These are phyloP conservation scores for Saturnia pavonia DNA, from an alignment of 2,888 invertebrate genomes.

Conservation along the genomic window DNA sequence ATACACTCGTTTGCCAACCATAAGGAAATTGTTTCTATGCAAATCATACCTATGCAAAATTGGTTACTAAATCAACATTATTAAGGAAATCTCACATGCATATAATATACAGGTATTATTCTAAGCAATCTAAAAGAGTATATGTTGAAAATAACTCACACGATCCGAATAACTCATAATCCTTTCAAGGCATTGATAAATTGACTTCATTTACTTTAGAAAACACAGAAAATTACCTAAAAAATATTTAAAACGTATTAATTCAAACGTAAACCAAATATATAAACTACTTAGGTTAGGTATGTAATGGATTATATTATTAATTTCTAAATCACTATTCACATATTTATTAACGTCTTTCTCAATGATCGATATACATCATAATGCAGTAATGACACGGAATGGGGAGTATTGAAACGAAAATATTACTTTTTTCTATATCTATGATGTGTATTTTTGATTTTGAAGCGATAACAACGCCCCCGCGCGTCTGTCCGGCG, in stretches of 20 bases:
- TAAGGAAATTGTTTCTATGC: neutral
- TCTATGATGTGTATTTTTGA: conserved; percentile 2
- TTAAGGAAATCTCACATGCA: neutral
- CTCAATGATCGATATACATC: neutral
- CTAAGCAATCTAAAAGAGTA: neutral
- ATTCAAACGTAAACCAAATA: neutral
- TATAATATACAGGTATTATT: neutral
- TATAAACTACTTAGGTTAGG: too few species aligned
- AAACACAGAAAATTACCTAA: conserved; percentile 5
- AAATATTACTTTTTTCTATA: neutral
- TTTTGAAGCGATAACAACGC: conserved; percentile 9
- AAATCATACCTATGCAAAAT: neutral
- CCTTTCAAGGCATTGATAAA: conserved; percentile 12
- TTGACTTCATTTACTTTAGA: conserved; percentile 1
- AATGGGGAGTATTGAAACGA: neutral
- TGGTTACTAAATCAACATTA: neutral
- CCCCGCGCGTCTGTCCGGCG: conserved; percentile 55
- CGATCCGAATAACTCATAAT: neutral
- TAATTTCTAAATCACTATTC: too few species aligned
- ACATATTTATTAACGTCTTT: neutral
- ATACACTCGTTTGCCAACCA: neutral
- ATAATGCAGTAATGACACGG: neutral
- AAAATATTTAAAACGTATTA: neutral
- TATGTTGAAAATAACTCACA: neutral
- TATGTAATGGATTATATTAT: too few species aligned